These are phyloP conservation scores for Troides aeacus DNA, from an alignment of 2,888 invertebrate genomes.

Conservation along the genomic window DNA sequence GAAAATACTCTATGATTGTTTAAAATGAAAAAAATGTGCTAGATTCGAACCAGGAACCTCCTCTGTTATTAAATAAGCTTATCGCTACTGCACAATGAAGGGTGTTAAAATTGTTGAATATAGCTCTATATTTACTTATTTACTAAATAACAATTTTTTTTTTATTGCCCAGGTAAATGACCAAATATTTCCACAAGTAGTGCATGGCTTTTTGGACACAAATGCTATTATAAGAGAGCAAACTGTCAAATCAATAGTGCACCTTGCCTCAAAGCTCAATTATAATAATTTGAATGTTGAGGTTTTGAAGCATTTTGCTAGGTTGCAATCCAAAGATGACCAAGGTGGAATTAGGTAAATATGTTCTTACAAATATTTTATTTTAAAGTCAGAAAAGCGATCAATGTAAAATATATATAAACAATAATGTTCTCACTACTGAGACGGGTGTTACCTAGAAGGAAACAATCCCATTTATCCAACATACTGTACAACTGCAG, in stretches of 20 bases:
- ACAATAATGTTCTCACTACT: too few species aligned
- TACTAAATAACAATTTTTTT: neutral
- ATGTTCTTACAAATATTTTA: neutral
- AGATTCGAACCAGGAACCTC: neutral
- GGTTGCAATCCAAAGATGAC: conserved; percentile 96
- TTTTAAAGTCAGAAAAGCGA: too few species aligned
- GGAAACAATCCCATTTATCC: too few species aligned
- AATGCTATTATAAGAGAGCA: conserved; percentile 98
- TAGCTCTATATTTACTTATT: neutral
- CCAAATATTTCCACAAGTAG: conserved; percentile 95
- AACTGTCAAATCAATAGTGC: conserved; percentile 98
- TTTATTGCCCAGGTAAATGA: conserved; percentile 86
- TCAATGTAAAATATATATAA: too few species aligned
- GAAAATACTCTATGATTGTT: neutral
- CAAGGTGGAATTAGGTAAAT: conserved; percentile 87
- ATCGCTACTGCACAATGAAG: neutral
- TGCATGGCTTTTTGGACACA: conserved; percentile 97
- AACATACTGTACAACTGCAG: too few species aligned
- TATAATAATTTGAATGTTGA: conserved; percentile 99
- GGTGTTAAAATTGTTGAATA: neutral
- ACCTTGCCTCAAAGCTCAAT: conserved; percentile 96
- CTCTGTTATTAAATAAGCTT: neutral
- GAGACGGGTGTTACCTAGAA: too few species aligned
- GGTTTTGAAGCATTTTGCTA: conserved; percentile 95
- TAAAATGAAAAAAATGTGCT: neutral